A percentile compares a stretch with the other conserved stretches of the same genome.
phyloP scores from a whole-genome alignment of 1,140 invertebrate species.

The Belonocnema kinseyi region DNA sequence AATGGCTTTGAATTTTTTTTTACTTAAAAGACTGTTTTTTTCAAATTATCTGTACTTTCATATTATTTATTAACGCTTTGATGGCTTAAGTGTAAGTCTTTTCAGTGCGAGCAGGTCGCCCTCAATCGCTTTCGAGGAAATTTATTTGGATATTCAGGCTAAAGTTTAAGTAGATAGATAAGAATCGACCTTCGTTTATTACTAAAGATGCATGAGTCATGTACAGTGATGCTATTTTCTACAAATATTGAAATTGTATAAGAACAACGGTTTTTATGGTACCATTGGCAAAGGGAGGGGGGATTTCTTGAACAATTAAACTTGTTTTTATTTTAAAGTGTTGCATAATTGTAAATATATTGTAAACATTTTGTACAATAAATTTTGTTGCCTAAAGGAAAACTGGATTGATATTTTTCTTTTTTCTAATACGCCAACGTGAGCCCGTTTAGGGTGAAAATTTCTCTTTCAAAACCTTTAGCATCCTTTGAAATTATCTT shows the following conservation, averaged over 20 bases:
- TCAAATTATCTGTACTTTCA: neutral
- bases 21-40: neutral
- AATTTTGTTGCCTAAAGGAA: too few species aligned
- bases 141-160: slow-evolving; percentile 36
- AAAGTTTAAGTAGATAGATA: slow-evolving; percentile 10
- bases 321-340: too few species aligned
- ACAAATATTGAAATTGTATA: neutral
- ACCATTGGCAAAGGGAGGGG: too few species aligned
- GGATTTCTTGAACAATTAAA: too few species aligned
- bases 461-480: too few species aligned
- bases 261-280: too few species aligned
- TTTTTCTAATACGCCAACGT: too few species aligned
- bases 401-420: too few species aligned
- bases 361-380: too few species aligned
- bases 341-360: too few species aligned
- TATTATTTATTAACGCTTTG: slow-evolving; percentile 7
- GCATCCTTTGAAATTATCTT: too few species aligned
- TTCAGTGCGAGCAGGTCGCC: slow-evolving; percentile 55
- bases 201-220: neutral
- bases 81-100: slow-evolving; percentile 52
- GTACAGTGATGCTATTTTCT: neutral
- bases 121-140: slow-evolving; percentile 58
- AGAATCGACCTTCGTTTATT: slow-evolving; percentile 26
- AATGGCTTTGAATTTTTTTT: neutral
- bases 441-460: too few species aligned